Percentiles rank a stretch among this genome's conserved stretches.
phyloP scores from a whole-genome alignment of 2,797 vertebrate species.

The Petrocephalus schoutedeni region DNA sequence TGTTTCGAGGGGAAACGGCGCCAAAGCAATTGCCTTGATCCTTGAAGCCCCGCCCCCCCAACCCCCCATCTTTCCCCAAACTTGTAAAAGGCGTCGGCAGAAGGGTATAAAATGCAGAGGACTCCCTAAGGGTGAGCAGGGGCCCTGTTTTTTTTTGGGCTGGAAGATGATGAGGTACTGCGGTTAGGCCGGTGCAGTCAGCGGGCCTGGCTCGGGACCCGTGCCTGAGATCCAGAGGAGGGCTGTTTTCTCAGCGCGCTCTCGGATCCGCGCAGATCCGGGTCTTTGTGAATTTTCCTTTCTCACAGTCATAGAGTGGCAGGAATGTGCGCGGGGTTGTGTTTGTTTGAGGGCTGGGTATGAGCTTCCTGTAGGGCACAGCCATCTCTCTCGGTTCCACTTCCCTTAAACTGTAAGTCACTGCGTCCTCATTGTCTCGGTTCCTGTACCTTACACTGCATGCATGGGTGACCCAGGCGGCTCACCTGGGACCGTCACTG shows the following conservation, averaged over 20 bases:
- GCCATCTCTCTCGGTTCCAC: not conserved
- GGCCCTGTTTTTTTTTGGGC: not conserved
- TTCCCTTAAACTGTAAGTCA: not conserved
- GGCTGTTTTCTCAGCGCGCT: conserved; percentile 27
- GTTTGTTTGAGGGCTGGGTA: not conserved
- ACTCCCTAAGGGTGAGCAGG: not conserved
- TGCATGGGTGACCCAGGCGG: conserved; percentile 7
- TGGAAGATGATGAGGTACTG: not conserved
- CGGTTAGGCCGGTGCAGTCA: not conserved
- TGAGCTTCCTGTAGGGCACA: not conserved
- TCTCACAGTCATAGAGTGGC: conserved; percentile 20
- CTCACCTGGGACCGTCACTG: conserved; percentile 14
- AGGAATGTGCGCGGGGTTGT: conserved; percentile 12
- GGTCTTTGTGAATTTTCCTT: conserved; percentile 11
- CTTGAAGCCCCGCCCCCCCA: not conserved
- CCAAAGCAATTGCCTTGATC: conserved; percentile 19
- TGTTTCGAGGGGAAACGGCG: conserved; percentile 26
- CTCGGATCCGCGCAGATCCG: conserved; percentile 24
- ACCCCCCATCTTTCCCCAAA: not conserved
- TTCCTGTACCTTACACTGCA: not conserved
- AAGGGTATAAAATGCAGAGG: not conserved
- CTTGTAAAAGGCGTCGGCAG: not conserved
- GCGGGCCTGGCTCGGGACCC: conserved; percentile 6
- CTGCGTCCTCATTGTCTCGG: not conserved
- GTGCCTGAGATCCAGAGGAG: conserved; percentile 25